phyloP scores from a whole-genome alignment of 2,888 invertebrate genomes.

The Phasia obesa region DNA sequence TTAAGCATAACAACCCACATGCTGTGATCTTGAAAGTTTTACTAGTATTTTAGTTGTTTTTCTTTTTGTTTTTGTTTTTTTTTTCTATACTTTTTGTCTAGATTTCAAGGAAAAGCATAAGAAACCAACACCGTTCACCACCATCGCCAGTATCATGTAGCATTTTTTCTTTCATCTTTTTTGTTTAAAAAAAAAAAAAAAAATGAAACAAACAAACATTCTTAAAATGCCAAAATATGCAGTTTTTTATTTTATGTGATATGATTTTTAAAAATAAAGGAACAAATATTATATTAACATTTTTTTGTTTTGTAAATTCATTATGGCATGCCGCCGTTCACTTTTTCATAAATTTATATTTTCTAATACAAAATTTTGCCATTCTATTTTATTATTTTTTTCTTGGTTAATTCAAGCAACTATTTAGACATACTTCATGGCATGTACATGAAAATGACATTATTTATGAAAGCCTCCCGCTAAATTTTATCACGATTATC shows the following conservation, averaged over 20 bases:
- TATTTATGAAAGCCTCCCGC: constrained; percentile 64
- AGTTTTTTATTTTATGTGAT: constrained; percentile 16
- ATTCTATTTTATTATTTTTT: constrained; percentile 50
- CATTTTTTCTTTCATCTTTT: constrained; percentile 12
- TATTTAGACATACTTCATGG: constrained; percentile 38
- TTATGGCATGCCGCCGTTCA: constrained; percentile 59
- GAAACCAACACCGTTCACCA: constrained; percentile 58
- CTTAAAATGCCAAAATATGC: constrained; percentile 62
- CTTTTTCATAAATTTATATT: constrained; percentile 57
- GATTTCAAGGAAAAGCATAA: constrained; percentile 56
- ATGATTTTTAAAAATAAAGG: background rate
- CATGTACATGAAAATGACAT: constrained; percentile 44
- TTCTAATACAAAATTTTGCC: constrained; percentile 45
- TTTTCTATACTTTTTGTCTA: constrained; percentile 34
- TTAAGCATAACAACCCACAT: constrained; percentile 60
- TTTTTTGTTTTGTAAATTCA: background rate
- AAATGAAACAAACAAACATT: constrained; percentile 43
- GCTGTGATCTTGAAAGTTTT: constrained; percentile 69
- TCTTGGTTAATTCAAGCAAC: constrained; percentile 29
- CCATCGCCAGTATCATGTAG: constrained; percentile 45
- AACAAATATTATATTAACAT: background rate
- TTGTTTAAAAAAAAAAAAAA: constrained; percentile 9
- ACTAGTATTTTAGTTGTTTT: constrained; percentile 21
- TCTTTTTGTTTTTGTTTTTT: background rate
- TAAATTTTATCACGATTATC: constrained; percentile 30